Percentiles rank a stretch among this genome's conserved stretches.
phyloP scores from a whole-genome alignment of 1,140 invertebrate species.

The Euura saliciscinereae region DNA sequence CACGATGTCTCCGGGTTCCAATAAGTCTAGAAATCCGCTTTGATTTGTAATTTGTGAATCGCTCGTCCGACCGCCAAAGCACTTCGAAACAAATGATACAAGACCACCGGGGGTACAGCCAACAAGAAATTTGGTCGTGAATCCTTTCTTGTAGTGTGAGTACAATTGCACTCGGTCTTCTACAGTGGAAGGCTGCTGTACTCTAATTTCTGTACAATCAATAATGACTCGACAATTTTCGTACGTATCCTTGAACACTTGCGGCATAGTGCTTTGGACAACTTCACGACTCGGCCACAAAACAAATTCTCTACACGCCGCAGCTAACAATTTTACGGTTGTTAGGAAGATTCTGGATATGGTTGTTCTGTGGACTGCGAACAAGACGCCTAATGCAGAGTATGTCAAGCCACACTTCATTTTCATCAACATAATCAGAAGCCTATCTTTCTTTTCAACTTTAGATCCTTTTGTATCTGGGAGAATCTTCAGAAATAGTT shows the following conservation, averaged over 20 bases:
- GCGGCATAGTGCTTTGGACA: constrained; percentile 31
- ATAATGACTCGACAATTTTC: constrained; percentile 16
- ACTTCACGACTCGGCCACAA: constrained; percentile 31
- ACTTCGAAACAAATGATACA: constrained; percentile 47
- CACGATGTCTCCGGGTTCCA: constrained; percentile 45
- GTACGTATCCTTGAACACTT: too few relatives aligned
- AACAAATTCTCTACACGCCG: constrained; percentile 27
- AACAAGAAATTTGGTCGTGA: constrained; percentile 43
- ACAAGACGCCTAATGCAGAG: constrained; percentile 13
- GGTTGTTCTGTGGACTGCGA: constrained; percentile 11
- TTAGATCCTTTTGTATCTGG: too few relatives aligned
- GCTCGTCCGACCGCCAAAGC: constrained; percentile 43
- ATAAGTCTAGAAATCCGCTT: constrained; percentile 43
- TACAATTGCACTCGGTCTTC: constrained; percentile 17
- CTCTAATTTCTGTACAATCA: constrained; percentile 22
- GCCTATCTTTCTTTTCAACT: constrained; percentile 9
- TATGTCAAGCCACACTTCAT: constrained; percentile 16
- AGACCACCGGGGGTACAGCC: constrained; percentile 48
- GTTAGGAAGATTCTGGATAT: constrained; percentile 1
- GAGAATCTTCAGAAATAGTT: too few relatives aligned
- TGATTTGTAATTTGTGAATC: constrained; percentile 46
- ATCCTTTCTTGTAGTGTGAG: constrained; percentile 24
- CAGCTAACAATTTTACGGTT: constrained; percentile 20
- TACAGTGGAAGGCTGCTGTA: constrained; percentile 9
- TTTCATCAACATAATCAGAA: constrained; percentile 17